Evolutionary conservation across 2,888 invertebrate species (phyloP), one percentile per base, ranked within the genome.

Genomic region (Chloroclystis v-ata): DNA sequence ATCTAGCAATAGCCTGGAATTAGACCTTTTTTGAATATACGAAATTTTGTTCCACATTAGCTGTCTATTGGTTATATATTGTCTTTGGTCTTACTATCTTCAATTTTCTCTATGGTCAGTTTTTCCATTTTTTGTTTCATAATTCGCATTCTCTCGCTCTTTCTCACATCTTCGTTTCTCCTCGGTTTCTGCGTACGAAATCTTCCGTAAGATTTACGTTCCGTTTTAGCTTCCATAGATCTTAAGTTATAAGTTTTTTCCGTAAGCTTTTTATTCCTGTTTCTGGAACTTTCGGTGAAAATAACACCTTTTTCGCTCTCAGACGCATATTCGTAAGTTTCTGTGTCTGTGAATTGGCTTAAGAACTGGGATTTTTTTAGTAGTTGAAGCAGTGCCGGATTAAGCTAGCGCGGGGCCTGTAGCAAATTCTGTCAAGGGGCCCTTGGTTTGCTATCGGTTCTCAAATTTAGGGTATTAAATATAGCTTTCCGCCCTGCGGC

Each of bases 341-440:
- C 84, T 0, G 69, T 66, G 1, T 76, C 77, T 8, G 74, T 57
- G 38, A 86, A 87, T 0, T 73, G 66, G 44, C 74, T 67, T 1
- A 83, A 43, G 33, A 87, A 87, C 49, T 87, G 85, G 44, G 84
- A 84, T 29, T 60, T 72, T 52, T 86, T 86, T 0, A 88, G 58
- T 7, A 86, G 62, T 55, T 86, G n/a, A n/a, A n/a, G n/a, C n/a
- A n/a, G n/a, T n/a, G n/a, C n/a, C n/a, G n/a, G n/a, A n/a, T n/a
- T n/a, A n/a, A n/a, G n/a, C n/a, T n/a, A n/a, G n/a, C n/a, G n/a
- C n/a, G n/a, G n/a, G n/a, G n/a, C n/a, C n/a, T n/a, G n/a, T n/a
- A n/a, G n/a, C n/a, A n/a, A n/a, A n/a, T n/a, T n/a, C n/a, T n/a
- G n/a, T n/a, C n/a, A n/a, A n/a, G n/a, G n/a, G n/a, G n/a, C n/a